A percentile compares a stretch with the other conserved stretches of the same genome.
Evolutionary conservation across 2,113 vertebrate species (phyloP).

Genomic region (Verasper variegatus): DNA sequence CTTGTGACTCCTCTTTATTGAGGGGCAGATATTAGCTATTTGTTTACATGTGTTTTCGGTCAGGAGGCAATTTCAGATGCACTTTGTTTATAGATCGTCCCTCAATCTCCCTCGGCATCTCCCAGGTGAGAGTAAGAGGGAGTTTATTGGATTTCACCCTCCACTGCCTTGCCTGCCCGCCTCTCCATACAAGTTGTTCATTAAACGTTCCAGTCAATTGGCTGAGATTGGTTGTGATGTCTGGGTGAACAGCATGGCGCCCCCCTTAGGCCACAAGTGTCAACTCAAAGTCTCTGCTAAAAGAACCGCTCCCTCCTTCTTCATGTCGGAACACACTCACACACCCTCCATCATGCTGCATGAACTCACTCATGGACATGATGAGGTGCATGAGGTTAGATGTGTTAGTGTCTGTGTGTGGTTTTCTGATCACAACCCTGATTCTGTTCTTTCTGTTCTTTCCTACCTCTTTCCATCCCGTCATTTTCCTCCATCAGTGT

Average conservation of each 20-base stretch:
- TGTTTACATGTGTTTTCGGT: conserved; percentile 80
- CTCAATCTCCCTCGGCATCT: conserved; percentile 59
- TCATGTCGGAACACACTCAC: conserved; percentile 20
- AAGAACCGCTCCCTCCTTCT: conserved; percentile 44
- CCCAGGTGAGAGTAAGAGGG: conserved; percentile 72
- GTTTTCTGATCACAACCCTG: neutral
- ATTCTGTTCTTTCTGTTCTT: neutral
- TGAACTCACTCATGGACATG: conserved; percentile 18
- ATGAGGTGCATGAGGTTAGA: conserved; percentile 20
- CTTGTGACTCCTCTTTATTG: conserved; percentile 74
- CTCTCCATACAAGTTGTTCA: conserved; percentile 74
- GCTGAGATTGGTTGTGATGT: conserved; percentile 73
- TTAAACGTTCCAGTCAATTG: conserved; percentile 81
- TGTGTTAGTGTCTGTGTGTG: neutral
- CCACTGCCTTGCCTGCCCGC: conserved; percentile 53
- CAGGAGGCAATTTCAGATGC: conserved; percentile 74
- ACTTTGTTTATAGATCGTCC: conserved; percentile 78
- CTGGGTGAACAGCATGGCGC: conserved; percentile 58
- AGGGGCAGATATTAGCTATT: conserved; percentile 76
- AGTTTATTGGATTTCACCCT: conserved; percentile 82
- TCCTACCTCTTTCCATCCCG: neutral
- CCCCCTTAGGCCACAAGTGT: conserved; percentile 58
- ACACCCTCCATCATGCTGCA: conserved; percentile 15
- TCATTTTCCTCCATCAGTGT: conserved; percentile 75
- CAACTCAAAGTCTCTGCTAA: conserved; percentile 23